phyloP scores from a whole-genome alignment of 2,888 invertebrate genomes.

The Drosophila borealis region DNA sequence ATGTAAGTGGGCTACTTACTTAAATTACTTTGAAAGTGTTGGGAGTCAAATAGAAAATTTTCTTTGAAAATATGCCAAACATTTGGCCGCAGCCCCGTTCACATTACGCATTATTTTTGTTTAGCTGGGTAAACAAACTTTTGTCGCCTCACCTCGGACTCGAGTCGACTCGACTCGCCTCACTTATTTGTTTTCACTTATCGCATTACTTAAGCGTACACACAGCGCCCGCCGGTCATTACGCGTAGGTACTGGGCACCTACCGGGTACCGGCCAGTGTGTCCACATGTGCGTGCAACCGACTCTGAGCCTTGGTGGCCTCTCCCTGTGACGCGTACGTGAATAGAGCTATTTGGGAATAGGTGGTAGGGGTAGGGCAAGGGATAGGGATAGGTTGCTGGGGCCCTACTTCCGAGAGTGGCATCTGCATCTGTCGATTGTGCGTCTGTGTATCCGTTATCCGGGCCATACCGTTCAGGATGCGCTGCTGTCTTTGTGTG shows the following conservation, averaged over 20 bases:
- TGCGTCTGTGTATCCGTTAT: slow-evolving; percentile 24
- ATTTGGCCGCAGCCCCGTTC: slow-evolving; percentile 28
- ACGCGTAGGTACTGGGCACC: slow-evolving; percentile 41
- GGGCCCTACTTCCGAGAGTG: slow-evolving; percentile 22
- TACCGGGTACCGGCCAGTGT: slow-evolving; percentile 6
- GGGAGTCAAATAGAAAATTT: slow-evolving; percentile 39
- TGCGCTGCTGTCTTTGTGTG: slow-evolving; percentile 4
- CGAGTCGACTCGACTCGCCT: slow-evolving; percentile 39
- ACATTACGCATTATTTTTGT: slow-evolving; percentile 62
- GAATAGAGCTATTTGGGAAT: slow-evolving; percentile 24
- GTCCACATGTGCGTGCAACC: slow-evolving; percentile 34
- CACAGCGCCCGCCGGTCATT: slow-evolving; percentile 40
- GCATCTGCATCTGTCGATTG: slow-evolving; percentile 67
- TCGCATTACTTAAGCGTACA: slow-evolving; percentile 56
- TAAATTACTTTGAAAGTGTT: slow-evolving; percentile 17
- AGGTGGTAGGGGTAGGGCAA: neutral
- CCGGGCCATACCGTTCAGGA: slow-evolving; percentile 14
- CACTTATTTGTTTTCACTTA: slow-evolving; percentile 76
- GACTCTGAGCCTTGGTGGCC: slow-evolving; percentile 41
- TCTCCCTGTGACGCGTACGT: slow-evolving; percentile 20
- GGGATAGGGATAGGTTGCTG: neutral
- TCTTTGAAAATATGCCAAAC: slow-evolving; percentile 52
- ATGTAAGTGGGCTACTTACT: slow-evolving; percentile 8
- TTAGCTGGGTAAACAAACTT: slow-evolving; percentile 71
- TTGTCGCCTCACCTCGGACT: slow-evolving; percentile 50